Evolutionary conservation across 2,888 invertebrate species (phyloP).

Genomic region (Amphimallon solstitiale): DNA sequence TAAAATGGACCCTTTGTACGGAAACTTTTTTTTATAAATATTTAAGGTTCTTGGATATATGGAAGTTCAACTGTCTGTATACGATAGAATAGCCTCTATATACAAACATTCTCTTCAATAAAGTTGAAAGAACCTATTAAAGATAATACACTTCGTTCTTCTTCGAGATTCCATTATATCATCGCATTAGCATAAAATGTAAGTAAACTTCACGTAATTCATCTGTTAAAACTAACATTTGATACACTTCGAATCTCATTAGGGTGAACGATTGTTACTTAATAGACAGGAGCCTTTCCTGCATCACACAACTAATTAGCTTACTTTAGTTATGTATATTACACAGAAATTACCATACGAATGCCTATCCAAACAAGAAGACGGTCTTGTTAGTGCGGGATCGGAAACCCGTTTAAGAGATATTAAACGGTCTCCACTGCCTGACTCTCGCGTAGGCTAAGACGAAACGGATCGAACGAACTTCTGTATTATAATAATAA

Average conservation of each 20-base stretch:
- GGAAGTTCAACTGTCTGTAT: too few species aligned
- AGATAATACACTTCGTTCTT: neutral
- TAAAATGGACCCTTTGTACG: too few species aligned
- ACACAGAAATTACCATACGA: conserved; percentile 15
- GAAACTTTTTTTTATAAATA: too few species aligned
- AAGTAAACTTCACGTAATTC: conserved; percentile 1
- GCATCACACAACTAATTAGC: conserved; percentile 21
- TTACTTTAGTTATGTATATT: conserved; percentile 7
- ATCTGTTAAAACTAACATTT: conserved; percentile 7
- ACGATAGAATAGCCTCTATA: too few species aligned
- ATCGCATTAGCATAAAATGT: neutral
- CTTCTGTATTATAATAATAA: neutral
- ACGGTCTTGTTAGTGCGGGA: conserved; percentile 1
- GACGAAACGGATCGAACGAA: neutral
- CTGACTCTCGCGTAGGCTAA: conserved; percentile 9
- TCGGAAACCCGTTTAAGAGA: conserved; percentile 15
- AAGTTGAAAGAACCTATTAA: neutral
- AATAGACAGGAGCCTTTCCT: conserved; percentile 21
- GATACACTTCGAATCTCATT: neutral
- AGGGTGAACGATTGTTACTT: conserved; percentile 4
- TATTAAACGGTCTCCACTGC: conserved; percentile 7
- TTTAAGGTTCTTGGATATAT: too few species aligned
- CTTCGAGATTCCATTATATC: neutral
- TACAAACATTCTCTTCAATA: too few species aligned
- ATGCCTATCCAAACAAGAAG: conserved; percentile 4